Conservation (phyloP, 2,888 invertebrate genomes). For the Leptinotarsa rubiginosa region DNA sequence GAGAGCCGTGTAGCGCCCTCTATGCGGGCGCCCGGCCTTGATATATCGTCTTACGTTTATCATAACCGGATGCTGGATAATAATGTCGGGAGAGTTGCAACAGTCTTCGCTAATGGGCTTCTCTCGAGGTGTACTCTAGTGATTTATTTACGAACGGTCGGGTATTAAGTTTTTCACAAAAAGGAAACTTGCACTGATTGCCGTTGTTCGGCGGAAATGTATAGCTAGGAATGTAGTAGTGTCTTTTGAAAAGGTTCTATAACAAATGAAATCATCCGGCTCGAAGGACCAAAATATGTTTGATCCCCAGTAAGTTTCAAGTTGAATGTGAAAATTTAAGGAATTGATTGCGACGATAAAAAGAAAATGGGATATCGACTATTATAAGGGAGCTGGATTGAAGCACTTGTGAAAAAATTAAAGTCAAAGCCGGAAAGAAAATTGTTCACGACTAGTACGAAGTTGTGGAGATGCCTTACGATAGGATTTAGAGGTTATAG, state of each 20-base stretch:
- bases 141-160: constrained; percentile 20
- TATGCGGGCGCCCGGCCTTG: constrained; percentile 25
- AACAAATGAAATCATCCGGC: neutral
- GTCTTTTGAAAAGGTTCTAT: neutral
- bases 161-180: neutral
- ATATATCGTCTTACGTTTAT: constrained; percentile 43
- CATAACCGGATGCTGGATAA: constrained; percentile 41
- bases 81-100: constrained; percentile 42
- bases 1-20: constrained; percentile 40
- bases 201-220: neutral
- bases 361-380: too few species aligned
- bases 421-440: too few species aligned
- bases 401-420: too few species aligned
- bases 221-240: neutral
- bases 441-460: too few species aligned
- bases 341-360: too few species aligned
- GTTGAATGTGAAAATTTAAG: too few species aligned
- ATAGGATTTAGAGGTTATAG: too few species aligned
- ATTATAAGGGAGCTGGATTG: too few species aligned
- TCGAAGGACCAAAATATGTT: too few species aligned
- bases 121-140: constrained; percentile 26
- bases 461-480: too few species aligned
- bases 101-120: constrained; percentile 41
- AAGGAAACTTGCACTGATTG: neutral
- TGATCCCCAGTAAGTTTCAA: too few species aligned